Percentiles rank a stretch among this genome's conserved stretches.
Evolutionary conservation across 37 sponge, comb jelly and placozoan species (phyloP).

Genomic region (Beroe forskalii): DNA sequence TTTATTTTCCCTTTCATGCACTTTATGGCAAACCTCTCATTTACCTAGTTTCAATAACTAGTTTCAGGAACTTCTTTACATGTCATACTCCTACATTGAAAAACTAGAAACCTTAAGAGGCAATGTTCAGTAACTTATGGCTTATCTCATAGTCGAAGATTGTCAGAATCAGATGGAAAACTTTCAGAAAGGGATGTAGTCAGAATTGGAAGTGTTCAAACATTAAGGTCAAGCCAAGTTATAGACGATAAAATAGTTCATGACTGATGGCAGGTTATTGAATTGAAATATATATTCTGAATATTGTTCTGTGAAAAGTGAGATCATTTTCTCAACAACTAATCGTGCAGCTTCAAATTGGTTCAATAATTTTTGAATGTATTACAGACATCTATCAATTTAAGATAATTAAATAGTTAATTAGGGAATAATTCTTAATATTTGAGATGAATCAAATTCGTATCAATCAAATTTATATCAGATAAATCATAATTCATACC

Average conservation of each 20-base stretch:
- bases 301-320: too few species aligned
- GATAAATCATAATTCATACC: too few species aligned
- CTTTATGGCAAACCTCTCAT: constrained; percentile 27
- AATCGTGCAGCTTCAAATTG: too few species aligned
- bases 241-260: background rate
- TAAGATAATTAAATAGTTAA: too few species aligned
- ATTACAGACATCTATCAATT: too few species aligned
- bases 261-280: too few species aligned
- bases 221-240: background rate
- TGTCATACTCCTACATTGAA: background rate
- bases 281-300: too few species aligned
- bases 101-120: background rate
- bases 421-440: too few species aligned
- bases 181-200: background rate
- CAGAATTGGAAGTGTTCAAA: background rate
- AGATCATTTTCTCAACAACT: too few species aligned
- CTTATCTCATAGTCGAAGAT: background rate
- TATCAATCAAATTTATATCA: too few species aligned
- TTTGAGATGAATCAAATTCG: too few species aligned
- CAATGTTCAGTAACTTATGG: constrained; percentile 4
- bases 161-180: background rate
- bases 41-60: constrained; percentile 8
- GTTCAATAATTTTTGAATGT: too few species aligned
- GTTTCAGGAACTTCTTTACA: constrained; percentile 23
- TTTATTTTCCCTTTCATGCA: background rate